Base-by-base conservation (phyloP, 2,113 vertebrate genomes). In the Gobio gobio region DNA sequence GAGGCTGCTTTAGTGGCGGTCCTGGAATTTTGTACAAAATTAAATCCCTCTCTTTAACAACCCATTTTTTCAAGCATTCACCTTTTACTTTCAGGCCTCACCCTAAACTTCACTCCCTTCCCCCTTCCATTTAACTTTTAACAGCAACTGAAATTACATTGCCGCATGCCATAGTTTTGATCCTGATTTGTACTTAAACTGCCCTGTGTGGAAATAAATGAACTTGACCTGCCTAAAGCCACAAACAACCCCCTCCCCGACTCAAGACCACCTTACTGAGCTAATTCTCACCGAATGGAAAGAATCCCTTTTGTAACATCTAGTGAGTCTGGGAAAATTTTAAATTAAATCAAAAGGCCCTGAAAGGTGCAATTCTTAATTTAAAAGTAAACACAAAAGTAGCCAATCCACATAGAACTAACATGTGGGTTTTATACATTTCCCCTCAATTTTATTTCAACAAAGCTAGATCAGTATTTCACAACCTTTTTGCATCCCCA, bases 121-220 rank as follows among this genome's bases (percentile, higher is more conserved):
- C 88, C 85, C 85, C 84, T 86, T 85, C 85, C 86, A 85, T 89
- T 89, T 90, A 81, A 83, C 79, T 86, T 47, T 85, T 66, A 84
- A 77, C 76, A 79, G 61, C 43, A 68, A 33, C 45, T 86, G 68
- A 83, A 78, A 78, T 76, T 76, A 75, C 56, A 49, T 29, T 45
- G 51, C 77, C 22, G 73, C 14, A 66, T 16, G 33, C 72, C 29
- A 74, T 54, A n/a, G 4, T 64, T 78, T 86, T 86, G 74, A 86
- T 75, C 51, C 45, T 64, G 29, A 58, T 33, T 81, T 83, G 58
- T 84, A 63, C 82, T 82, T 70, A 73, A 64, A 51, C 18, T 72
- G 59, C 80, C 73, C 80, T 22, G 29, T 81, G 72, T 70, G 78
- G 76, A 68, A 83, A 63, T 72, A 84, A 29, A 72, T 70, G 40